Base-by-base conservation (phyloP, 2,888 invertebrate species). In the Psylliodes chrysocephalus region DNA sequence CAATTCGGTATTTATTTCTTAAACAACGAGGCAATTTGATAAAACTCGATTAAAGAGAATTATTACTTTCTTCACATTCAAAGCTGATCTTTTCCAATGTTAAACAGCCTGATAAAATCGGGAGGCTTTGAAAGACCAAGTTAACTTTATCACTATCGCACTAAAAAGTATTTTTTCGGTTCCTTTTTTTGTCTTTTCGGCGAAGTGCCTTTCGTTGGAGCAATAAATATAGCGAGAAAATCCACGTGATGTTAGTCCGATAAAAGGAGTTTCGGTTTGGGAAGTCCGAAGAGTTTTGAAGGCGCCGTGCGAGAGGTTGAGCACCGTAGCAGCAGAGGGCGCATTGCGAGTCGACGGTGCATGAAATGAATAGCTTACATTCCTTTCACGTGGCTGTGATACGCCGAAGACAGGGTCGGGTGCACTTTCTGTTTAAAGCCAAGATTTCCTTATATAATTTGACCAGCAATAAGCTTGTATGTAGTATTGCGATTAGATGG, bases 321-420 rank as follows among this genome's bases (percentile, higher is more conserved):
- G 56, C 56, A 28, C 38, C 38, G 35, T 49, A 33, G 49, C 47
- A 33, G 46, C 46, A 55, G 54, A 70, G 66, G 70, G 72, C 70
- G 74, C 77, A 79, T 77, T 77, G 75, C 77, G 75, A 79, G 71
- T 77, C 75, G 78, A 73, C 79, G 78, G 76, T 76, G 79, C 79
- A 79, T 79, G 79, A 79, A 79, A 79, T 79, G 79, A 79, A 79
- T 76, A 73, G 74, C 74, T 73, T 69, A 70, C 71, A 71, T 70
- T 71, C 71, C 71, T 55, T 67, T 69, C 67, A 72, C 74, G 73
- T 73, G 74, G 70, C 69, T 67, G 67, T 73, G 72, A 73, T 71
- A 75, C 70, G 67, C 63, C 62, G 63, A 47, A 59, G 49, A 51
- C 59, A 51, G 59, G 59, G 59, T 51, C 51, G 59, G 51, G 33